Base-by-base conservation (phyloP, 2,113 vertebrate species). In the Himantopus leucocephalus region DNA sequence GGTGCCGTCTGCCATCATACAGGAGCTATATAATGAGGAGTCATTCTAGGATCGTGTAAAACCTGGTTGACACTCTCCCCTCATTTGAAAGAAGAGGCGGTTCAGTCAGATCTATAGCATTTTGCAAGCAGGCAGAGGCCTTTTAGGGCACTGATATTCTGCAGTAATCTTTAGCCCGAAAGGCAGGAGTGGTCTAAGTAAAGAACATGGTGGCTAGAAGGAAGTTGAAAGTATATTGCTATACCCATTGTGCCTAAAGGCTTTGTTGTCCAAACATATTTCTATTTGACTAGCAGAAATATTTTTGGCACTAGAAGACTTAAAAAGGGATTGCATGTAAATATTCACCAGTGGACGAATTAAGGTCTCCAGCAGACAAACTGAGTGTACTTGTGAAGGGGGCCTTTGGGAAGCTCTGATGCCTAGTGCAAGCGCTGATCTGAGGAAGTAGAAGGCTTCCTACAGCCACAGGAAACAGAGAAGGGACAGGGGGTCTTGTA, bases 61-160 rank as follows among this genome's bases (percentile, higher is more conserved):
- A 74, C 19, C 24, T 72, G 21, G 9, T 9, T 64, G 67, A 32
- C 22, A 30, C 5, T 0, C 0, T 60, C 41, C 8, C 41, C 30
- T 64, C 26, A 5, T 32, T 48, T 43, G 29, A 52, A 72, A 88
- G 70, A 35, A 48, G 29, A 52, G 39, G 21, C 34, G 3, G 5
- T 52, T 81, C 34, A 29, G 23, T 39, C 52, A 47, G n/a, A 35
- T 27, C 34, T n/a, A 2, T 14, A 24, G 4, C 4, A 7, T 60
- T 68, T 63, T 87, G 26, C 19, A 45, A 39, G 35, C 22, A 59
- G 12, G 29, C 30, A 29, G 41, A 71, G 32, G 24, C 35, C 27
- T 59, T 67, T 58, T 6, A 43, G 15, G 18, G 26, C 63, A 35
- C 24, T 64, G 43, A 5, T 6, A 22, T 3, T n/a, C 67, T 59